phyloP scores from a whole-genome alignment of 2,113 vertebrate genomes.

The Romanogobio albipinnatus region DNA sequence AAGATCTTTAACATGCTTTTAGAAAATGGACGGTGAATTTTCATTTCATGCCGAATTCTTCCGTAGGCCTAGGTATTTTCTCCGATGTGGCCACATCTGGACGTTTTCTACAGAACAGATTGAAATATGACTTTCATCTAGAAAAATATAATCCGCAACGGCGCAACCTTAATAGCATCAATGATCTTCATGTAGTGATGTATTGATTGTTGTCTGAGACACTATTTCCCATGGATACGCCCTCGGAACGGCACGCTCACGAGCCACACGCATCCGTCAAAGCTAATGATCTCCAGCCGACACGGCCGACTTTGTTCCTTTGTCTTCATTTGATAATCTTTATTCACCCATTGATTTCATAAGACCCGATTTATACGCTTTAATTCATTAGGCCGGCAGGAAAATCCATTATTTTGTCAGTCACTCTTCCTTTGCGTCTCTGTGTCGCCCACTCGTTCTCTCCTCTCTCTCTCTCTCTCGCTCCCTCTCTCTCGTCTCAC shows the following conservation, averaged over 20 bases:
- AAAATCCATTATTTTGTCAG: slow-evolving; percentile 57
- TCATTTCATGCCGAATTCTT: background rate
- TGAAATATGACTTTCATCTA: slow-evolving; percentile 11
- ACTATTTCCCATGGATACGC: slow-evolving; percentile 4
- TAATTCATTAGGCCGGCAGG: slow-evolving; percentile 70
- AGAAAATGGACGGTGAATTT: background rate
- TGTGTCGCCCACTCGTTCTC: slow-evolving; percentile 50
- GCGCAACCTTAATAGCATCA: slow-evolving; percentile 4
- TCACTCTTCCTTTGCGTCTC: slow-evolving; percentile 61
- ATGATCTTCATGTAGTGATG: background rate
- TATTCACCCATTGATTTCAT: slow-evolving; percentile 71
- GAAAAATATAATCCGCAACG: background rate
- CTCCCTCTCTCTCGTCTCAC: slow-evolving; percentile 55
- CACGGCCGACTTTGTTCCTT: slow-evolving; percentile 51
- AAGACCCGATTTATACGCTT: slow-evolving; percentile 67
- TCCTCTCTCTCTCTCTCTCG: slow-evolving; percentile 19
- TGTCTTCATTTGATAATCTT: slow-evolving; percentile 68
- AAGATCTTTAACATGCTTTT: no score
- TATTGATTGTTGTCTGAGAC: slow-evolving; percentile 27
- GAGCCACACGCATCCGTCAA: slow-evolving; percentile 59
- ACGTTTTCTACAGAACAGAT: background rate
- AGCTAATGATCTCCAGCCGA: slow-evolving; percentile 55
- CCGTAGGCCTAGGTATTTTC: no score
- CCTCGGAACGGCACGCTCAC: background rate
- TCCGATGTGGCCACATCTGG: no score